Percentiles rank a stretch among this genome's conserved stretches.
These are phyloP conservation scores for Herminia tarsipennalis DNA, from an alignment of 2,888 invertebrate genomes.

Conservation along the genomic window DNA sequence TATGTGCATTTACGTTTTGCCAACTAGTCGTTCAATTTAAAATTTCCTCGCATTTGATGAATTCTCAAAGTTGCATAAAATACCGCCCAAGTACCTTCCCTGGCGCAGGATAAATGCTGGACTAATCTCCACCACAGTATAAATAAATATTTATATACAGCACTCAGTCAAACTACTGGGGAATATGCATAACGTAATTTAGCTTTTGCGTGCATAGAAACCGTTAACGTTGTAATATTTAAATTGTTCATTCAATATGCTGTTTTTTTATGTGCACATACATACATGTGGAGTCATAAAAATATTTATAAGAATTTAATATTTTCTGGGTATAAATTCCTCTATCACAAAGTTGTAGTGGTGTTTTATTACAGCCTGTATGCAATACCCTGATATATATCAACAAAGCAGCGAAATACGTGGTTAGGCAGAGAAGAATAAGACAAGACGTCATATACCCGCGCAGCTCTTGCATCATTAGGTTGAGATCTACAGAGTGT, in stretches of 20 bases:
- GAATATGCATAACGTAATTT: slow-evolving; percentile 43
- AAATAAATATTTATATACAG: slow-evolving; percentile 41
- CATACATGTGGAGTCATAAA: no score
- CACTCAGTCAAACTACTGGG: slow-evolving; percentile 24
- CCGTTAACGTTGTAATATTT: slow-evolving; percentile 42
- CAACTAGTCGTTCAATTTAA: slow-evolving; percentile 49
- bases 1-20: slow-evolving; percentile 3
- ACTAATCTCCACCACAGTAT: slow-evolving; percentile 35
- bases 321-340: no score
- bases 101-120: slow-evolving; percentile 24
- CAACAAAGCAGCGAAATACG: no score
- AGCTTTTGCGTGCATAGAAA: slow-evolving; percentile 40
- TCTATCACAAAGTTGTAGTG: no score
- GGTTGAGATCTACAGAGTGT: no score
- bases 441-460: no score
- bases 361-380: no score
- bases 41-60: slow-evolving; percentile 51
- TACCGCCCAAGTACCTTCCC: slow-evolving; percentile 36
- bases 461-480: no score
- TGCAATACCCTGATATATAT: no score
- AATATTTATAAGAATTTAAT: no score
- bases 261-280: no score
- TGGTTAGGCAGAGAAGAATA: no score
- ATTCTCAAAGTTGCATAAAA: slow-evolving; percentile 50
- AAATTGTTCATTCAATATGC: slow-evolving; percentile 2